Evolutionary conservation across 2,797 vertebrate genomes (phyloP).

Genomic region (Huso huso): DNA sequence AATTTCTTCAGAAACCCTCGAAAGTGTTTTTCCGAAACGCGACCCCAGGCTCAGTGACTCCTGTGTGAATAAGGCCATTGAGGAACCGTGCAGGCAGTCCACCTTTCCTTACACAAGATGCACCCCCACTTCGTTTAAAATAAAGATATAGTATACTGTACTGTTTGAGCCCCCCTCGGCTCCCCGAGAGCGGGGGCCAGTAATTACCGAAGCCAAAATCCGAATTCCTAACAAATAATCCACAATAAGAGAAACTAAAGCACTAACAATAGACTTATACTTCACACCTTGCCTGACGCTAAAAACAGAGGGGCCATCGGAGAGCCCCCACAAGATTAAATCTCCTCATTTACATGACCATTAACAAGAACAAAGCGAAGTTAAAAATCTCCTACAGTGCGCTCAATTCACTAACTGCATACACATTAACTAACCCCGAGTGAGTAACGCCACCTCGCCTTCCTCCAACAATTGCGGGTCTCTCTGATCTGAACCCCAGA

Average conservation of each 20-base stretch:
- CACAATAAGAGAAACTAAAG: conserved; percentile 17
- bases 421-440: conserved; percentile 6
- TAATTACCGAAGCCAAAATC: conserved; percentile 25
- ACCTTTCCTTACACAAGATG: too few species aligned
- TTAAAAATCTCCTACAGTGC: conserved; percentile 39
- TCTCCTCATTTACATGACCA: conserved; percentile 47
- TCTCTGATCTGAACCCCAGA: neutral
- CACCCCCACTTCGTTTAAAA: too few species aligned
- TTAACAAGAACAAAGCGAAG: conserved; percentile 34
- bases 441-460: neutral
- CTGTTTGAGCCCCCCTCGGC: conserved; percentile 7
- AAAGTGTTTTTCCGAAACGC: too few species aligned
- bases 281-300: conserved; percentile 18
- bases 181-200: conserved; percentile 20
- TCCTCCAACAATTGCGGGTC: neutral
- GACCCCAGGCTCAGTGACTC: too few species aligned
- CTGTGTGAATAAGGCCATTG: too few species aligned
- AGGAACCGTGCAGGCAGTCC: too few species aligned
- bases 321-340: conserved; percentile 31
- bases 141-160: too few species aligned
- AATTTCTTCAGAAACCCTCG: too few species aligned
- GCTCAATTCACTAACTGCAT: conserved; percentile 28
- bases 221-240: conserved; percentile 33
- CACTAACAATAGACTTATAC: conserved; percentile 20
- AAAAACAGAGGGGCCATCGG: conserved; percentile 9